phyloP scores from a whole-genome alignment of 1,140 invertebrate genomes.

The Littorina saxatilis region DNA sequence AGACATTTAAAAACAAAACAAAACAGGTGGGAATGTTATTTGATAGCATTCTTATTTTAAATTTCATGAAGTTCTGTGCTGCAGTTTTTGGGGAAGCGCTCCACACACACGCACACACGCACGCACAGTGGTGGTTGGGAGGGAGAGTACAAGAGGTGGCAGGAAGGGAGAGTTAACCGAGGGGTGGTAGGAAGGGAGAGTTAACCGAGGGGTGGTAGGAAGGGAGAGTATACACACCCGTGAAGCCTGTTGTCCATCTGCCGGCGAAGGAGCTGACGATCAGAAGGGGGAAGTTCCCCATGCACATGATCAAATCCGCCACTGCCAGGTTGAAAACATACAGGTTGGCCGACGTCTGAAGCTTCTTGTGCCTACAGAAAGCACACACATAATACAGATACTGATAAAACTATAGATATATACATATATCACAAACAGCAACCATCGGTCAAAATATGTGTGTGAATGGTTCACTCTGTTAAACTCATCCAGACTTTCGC shows the following conservation, averaged over 20 bases:
- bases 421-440: neutral
- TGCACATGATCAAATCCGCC: constrained; percentile 47
- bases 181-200: constrained; percentile 2
- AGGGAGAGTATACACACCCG: constrained; percentile 41
- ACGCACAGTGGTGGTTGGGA: neutral
- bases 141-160: neutral
- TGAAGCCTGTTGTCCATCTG: constrained; percentile 44
- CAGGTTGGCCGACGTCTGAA: constrained; percentile 50
- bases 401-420: neutral
- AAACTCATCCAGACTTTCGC: neutral
- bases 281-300: constrained; percentile 46
- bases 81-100: too few species aligned
- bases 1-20: too few species aligned
- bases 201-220: neutral
- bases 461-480: neutral
- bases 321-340: constrained; percentile 52
- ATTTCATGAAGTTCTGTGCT: too few species aligned
- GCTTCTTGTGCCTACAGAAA: constrained; percentile 46
- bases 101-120: too few species aligned
- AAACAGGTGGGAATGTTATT: too few species aligned
- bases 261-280: constrained; percentile 42
- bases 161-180: too few species aligned
- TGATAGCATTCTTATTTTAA: too few species aligned
- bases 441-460: too few species aligned
- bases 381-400: too few species aligned